Evolutionary conservation across 2,113 vertebrate genomes (phyloP), one percentile per base, ranked within the genome.

Genomic region (Sinocyclocheilus grahami): DNA sequence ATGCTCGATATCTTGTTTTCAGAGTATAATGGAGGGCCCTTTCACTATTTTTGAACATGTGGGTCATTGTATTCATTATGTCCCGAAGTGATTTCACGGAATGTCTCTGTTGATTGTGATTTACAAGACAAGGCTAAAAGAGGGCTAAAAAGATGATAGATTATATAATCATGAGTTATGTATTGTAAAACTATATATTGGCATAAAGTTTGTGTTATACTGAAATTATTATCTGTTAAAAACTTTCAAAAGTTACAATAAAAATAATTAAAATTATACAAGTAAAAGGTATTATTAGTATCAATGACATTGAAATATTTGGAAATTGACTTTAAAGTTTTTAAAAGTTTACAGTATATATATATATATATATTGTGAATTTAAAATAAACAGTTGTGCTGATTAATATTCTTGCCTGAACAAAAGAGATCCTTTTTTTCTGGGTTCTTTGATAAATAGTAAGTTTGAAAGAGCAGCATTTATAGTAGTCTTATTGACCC

Each of bases 1-100:
- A 39, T 83, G 18, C 39, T 74, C 10, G n/a, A n/a, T 77, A 13
- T 83, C 33, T 63, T 46, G 42, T 30, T 79, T 79, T 42, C 79
- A 67, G 60, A 82, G 39, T 4, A 65, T 65, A 27, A 65, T 81
- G 16, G 20, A 46, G 24, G 14, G 63, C 2, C 63, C 63, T 33
- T 82, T 67, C 79, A 65, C 2, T n/a, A 37, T 6, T 60, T 37
- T 58, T 78, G 16, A 37, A 58, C 51, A 22, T 30, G 51, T 27
- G 24, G 14, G 46, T 55, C 27, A 81, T 46, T 46, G 60, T 82
- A 8, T 65, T 65, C 37, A 42, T 48, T 82, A 69, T 69, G 24
- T 12, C 3, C 10, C 3, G 5, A 71, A 51, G 63, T 5, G 24
- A 69, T 69, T 80, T 63, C 5, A 62, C 7, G 0, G 60, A 16